A percentile compares a stretch with the other conserved stretches of the same genome.
Conservation (phyloP, 2,888 invertebrate genomes). For the Rhopalosiphum nymphaeae region DNA sequence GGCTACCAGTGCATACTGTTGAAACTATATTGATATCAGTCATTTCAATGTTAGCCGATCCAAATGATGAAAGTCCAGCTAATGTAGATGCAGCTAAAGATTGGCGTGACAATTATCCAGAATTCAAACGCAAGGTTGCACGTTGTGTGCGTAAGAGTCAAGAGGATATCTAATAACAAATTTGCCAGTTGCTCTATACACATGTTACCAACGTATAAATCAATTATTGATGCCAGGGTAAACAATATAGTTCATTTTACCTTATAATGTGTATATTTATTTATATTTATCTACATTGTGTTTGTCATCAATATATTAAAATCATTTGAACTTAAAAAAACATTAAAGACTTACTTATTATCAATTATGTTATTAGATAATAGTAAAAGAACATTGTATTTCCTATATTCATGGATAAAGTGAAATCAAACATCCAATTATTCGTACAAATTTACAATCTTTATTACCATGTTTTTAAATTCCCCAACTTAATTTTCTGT, state of each 20-base stretch:
- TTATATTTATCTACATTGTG: constrained; percentile 26
- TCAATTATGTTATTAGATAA: background rate
- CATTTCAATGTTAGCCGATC: constrained; percentile 99
- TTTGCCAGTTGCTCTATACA: constrained; percentile 60
- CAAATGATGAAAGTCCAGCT: constrained; percentile 98
- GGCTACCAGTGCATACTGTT: constrained; percentile 98
- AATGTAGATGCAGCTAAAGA: constrained; percentile 99
- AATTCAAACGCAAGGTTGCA: constrained; percentile 98
- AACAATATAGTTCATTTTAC: constrained; percentile 47
- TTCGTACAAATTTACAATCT: background rate
- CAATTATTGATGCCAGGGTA: constrained; percentile 59
- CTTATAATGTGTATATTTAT: constrained; percentile 8
- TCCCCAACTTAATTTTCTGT: background rate
- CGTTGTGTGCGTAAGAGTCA: constrained; percentile 98
- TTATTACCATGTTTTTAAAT: background rate
- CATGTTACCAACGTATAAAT: constrained; percentile 44
- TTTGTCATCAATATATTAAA: constrained; percentile 38
- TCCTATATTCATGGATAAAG: background rate
- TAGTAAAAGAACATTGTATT: background rate
- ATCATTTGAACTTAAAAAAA: constrained; percentile 16
- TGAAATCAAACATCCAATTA: background rate
- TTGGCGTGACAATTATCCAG: constrained; percentile 96
- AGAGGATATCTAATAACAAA: constrained; percentile 91
- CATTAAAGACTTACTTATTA: constrained; percentile 13
- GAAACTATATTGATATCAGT: constrained; percentile 99